Evolutionary conservation across 2,113 vertebrate species (phyloP).

Genomic region (Oenanthe oenanthe): DNA sequence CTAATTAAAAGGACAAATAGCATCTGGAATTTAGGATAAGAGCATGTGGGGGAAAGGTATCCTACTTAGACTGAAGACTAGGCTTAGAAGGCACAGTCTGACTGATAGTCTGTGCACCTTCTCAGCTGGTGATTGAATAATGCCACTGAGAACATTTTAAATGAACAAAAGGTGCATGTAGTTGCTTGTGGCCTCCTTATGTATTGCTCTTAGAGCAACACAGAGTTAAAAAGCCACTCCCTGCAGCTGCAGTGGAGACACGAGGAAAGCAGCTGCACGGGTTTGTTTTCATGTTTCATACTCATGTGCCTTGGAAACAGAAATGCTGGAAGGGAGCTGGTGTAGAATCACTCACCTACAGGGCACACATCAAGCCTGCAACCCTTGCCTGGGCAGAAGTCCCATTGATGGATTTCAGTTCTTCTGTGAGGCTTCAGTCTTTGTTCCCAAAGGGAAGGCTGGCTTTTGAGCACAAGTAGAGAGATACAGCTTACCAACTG

Average conservation of each 20-base stretch:
- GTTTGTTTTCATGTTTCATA: conserved; percentile 61
- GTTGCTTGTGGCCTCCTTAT: conserved; percentile 58
- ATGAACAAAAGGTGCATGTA: conserved; percentile 49
- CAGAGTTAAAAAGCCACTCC: conserved; percentile 56
- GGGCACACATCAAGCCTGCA: neutral
- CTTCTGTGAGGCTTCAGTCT: neutral
- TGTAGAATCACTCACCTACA: neutral
- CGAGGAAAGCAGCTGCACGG: conserved; percentile 62
- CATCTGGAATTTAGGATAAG: neutral
- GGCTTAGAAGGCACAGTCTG: neutral
- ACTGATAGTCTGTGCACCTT: neutral
- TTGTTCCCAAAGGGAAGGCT: neutral
- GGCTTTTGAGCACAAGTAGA: neutral
- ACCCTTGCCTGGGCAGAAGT: neutral
- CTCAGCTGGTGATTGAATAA: conserved; percentile 52
- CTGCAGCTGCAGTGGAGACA: conserved; percentile 67
- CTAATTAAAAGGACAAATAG: neutral
- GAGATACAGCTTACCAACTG: neutral
- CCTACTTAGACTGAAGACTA: neutral
- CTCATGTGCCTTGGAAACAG: neutral
- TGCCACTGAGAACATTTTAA: conserved; percentile 60
- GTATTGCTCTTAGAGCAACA: conserved; percentile 74
- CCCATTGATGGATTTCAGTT: neutral
- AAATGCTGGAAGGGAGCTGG: conserved; percentile 12
- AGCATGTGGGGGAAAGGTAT: neutral